These are phyloP conservation scores for Acanthopagrus latus DNA, from an alignment of 2,797 vertebrate genomes.

Conservation along the genomic window DNA sequence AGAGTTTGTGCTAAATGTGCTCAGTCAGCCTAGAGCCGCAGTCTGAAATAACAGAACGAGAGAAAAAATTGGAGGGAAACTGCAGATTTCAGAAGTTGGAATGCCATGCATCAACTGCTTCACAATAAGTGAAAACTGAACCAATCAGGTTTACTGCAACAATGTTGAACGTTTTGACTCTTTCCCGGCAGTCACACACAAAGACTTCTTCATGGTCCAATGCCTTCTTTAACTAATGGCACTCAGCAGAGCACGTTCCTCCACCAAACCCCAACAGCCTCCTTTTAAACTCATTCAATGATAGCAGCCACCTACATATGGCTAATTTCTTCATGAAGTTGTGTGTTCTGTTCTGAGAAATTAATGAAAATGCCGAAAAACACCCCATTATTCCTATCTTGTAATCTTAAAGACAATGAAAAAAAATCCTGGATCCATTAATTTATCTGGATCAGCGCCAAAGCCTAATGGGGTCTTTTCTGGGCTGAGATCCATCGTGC, in stretches of 20 bases:
- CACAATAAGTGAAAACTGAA: constrained; percentile 43
- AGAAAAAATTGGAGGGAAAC: constrained; percentile 31
- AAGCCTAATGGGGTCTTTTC: too few relatives aligned
- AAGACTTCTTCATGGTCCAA: constrained; percentile 31
- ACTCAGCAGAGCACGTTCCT: too few relatives aligned
- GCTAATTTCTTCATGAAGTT: not conserved
- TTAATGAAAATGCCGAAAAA: too few relatives aligned
- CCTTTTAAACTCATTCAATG: too few relatives aligned
- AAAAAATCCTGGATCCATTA: too few relatives aligned
- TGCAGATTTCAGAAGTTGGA: constrained; percentile 34
- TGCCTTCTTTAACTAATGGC: not conserved
- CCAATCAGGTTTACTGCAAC: constrained; percentile 11
- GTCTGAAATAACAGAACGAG: constrained; percentile 47
- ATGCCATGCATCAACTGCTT: constrained; percentile 34
- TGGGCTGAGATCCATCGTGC: too few relatives aligned
- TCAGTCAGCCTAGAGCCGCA: constrained; percentile 43
- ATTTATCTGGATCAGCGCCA: too few relatives aligned
- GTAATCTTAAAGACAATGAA: too few relatives aligned
- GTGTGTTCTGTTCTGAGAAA: too few relatives aligned
- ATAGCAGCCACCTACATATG: too few relatives aligned
- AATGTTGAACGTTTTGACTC: constrained; percentile 33
- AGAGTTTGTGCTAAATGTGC: constrained; percentile 33
- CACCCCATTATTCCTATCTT: too few relatives aligned
- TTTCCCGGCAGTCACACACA: constrained; percentile 7
- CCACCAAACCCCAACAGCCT: too few relatives aligned